phyloP scores from a whole-genome alignment of 2,797 vertebrate genomes.

The Ataeniobius toweri region DNA sequence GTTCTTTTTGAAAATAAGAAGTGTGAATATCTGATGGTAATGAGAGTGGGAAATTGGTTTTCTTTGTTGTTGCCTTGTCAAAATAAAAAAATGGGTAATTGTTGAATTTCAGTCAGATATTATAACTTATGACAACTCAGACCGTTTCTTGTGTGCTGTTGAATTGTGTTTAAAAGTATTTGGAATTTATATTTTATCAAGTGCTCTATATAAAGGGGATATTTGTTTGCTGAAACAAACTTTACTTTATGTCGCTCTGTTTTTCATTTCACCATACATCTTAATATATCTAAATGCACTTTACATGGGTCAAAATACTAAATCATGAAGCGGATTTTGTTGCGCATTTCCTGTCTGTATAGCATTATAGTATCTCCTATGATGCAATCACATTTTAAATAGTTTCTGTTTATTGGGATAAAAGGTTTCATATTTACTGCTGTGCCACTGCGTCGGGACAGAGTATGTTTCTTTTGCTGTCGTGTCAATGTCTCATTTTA shows the following conservation, averaged over 20 bases:
- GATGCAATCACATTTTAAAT: too few relatives aligned
- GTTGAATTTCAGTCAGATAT: neutral
- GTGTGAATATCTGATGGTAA: neutral
- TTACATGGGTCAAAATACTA: neutral
- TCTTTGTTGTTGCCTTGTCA: neutral
- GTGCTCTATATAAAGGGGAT: neutral
- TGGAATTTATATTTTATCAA: neutral
- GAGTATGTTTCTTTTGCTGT: too few relatives aligned
- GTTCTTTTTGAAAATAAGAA: neutral
- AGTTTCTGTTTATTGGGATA: too few relatives aligned
- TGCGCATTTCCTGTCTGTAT: too few relatives aligned
- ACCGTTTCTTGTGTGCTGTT: too few relatives aligned
- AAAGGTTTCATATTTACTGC: too few relatives aligned
- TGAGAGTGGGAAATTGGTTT: neutral
- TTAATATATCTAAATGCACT: neutral
- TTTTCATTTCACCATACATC: neutral
- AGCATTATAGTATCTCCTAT: too few relatives aligned
- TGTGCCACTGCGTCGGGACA: too few relatives aligned
- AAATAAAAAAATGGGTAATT: neutral
- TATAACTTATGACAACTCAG: too few relatives aligned
- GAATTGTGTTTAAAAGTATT: neutral
- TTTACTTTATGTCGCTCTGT: neutral
- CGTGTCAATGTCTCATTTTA: neutral
- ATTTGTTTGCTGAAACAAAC: neutral
- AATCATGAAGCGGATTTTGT: neutral